Base-by-base conservation (phyloP, 2,888 invertebrate genomes). In the Sinotaia quadrata region DNA sequence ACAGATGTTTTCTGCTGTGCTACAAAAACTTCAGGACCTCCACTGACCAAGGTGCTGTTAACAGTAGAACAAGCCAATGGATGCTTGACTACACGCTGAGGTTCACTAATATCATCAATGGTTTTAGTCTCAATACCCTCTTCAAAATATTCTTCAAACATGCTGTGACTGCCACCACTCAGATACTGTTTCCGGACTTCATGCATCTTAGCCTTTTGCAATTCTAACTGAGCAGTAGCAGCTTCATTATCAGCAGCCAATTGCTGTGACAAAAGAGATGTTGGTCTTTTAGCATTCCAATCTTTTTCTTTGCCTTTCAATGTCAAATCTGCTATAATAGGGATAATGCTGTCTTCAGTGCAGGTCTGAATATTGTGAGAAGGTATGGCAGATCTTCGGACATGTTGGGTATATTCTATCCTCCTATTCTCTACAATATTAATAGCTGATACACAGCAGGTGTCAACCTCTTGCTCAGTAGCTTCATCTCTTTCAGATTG, bases 121-220 rank as follows among this genome's bases (percentile, higher is more conserved):
- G 82, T 82, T 72, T 81, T 81, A 4, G 78, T 75, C 72, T 81
- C 78, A 10, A 78, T 74, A 18, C 72, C 77, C 21, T 78, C 80
- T 18, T 78, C 77, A 76, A 83, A 85, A 61, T 85, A 85, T 72
- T 85, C 84, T 72, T 85, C 82, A 74, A 85, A 85, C 76, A 85
- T 82, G 60, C 83, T 85, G 61, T 75, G 73, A 69, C 80, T 81
- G 21, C 82, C 82, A 52, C 80, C 81, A 49, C 78, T 78, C 7
- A 79, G 69, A 54, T 76, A 82, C 60, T 72, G 68, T n/a, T 75
- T 63, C 52, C 75, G 72, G 2, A 79, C 75, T 58, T 80, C 78
- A 27, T 73, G 68, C 21, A 51, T 57, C 27, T 37, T 66, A 24
- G 57, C 21, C 34, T 37, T 61, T 57, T 68, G 62, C 10, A 41